Conservation (phyloP, 2,113 vertebrate genomes). For the Scomber japonicus region DNA sequence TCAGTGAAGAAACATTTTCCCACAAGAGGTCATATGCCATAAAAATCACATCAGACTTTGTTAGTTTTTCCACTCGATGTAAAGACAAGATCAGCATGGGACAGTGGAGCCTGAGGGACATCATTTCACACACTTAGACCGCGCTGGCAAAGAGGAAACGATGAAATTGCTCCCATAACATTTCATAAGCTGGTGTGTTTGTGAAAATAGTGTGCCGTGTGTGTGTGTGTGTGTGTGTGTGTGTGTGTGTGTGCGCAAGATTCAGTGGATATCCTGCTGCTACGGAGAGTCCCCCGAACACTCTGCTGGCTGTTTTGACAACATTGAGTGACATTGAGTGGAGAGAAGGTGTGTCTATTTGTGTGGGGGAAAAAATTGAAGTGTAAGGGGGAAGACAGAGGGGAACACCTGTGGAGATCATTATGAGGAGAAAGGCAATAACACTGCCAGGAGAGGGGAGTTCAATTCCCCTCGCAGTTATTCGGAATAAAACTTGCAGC, state of each 20-base stretch:
- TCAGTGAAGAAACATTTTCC: conserved; percentile 26
- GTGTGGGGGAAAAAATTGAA: background rate
- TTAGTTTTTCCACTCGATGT: conserved; percentile 18
- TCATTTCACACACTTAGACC: background rate
- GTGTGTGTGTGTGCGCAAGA: no score
- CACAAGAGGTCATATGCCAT: background rate
- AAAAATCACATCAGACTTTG: conserved; percentile 5
- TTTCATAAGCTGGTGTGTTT: background rate
- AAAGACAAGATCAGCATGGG: conserved; percentile 5
- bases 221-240: background rate
- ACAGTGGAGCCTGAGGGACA: background rate
- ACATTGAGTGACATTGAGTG: conserved; percentile 24
- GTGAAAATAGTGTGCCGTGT: background rate
- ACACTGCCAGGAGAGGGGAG: background rate
- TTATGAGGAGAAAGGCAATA: background rate
- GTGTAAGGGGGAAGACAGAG: background rate
- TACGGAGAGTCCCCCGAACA: conserved; percentile 12
- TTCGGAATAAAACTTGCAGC: background rate
- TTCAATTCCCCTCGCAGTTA: background rate
- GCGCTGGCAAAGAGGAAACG: background rate
- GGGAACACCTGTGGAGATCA: background rate
- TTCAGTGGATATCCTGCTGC: background rate
- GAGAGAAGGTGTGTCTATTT: background rate
- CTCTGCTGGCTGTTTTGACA: conserved; percentile 31
- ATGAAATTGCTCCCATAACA: conserved; percentile 12